Conservation (phyloP, 1,140 invertebrate genomes). For the Orius laevigatus region DNA sequence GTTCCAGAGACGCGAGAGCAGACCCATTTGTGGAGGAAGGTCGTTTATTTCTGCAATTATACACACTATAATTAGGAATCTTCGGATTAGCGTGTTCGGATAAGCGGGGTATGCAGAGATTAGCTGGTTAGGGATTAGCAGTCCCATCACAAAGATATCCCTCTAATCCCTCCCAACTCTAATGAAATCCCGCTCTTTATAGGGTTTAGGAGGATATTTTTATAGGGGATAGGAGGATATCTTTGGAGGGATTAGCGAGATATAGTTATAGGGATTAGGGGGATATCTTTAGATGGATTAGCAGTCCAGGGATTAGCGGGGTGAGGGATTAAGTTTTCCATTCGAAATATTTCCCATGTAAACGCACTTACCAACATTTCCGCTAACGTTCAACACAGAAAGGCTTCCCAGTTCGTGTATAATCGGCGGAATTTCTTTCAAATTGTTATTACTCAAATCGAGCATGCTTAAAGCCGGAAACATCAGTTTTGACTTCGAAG, state of each 20-base stretch:
- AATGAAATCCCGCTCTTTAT: too few species aligned
- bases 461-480: constrained; percentile 91
- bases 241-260: too few species aligned
- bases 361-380: constrained; percentile 58
- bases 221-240: too few species aligned
- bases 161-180: too few species aligned
- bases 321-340: too few species aligned
- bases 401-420: constrained; percentile 76
- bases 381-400: constrained; percentile 85
- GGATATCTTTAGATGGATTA: background rate
- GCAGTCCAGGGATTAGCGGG: background rate
- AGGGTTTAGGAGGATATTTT: too few species aligned
- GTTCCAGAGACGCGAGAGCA: constrained; percentile 87
- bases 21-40: constrained; percentile 86
- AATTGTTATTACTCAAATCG: constrained; percentile 78
- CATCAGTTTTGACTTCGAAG: constrained; percentile 48
- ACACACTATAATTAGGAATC: too few species aligned
- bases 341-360: background rate
- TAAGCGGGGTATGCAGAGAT: too few species aligned
- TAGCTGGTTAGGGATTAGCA: too few species aligned
- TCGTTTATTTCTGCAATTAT: constrained; percentile 58
- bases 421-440: constrained; percentile 63
- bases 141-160: too few species aligned
- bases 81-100: too few species aligned
- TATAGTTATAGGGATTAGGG: too few species aligned